Percentiles rank a stretch among this genome's conserved stretches.
Conservation (phyloP, 2,113 vertebrate genomes). For the Dissostichus mawsoni region DNA sequence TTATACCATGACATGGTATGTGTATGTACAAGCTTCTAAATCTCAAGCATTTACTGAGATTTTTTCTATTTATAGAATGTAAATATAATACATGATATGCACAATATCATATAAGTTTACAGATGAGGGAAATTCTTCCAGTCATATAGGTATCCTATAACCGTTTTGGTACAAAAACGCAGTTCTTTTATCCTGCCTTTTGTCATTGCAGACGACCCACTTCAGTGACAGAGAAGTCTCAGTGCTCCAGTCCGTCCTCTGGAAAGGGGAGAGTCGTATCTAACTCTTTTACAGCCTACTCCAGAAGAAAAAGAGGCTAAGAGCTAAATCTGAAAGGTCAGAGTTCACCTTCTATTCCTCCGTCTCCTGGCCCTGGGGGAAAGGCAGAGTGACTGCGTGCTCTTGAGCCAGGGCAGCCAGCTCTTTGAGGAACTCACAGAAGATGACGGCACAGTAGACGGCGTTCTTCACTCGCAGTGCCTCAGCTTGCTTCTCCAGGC, state of each 20-base stretch:
- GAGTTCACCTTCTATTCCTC: conserved; percentile 81
- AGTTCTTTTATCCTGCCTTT: not conserved
- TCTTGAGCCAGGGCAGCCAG: conserved; percentile 95
- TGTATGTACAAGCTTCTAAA: conserved; percentile 71
- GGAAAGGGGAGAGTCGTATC: conserved; percentile 18
- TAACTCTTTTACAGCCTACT: conserved; percentile 13
- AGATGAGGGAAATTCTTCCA: conserved; percentile 46
- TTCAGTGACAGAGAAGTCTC: conserved; percentile 35
- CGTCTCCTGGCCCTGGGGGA: conserved; percentile 84
- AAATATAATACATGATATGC: conserved; percentile 84
- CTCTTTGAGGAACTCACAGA: conserved; percentile 97
- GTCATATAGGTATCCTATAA: conserved; percentile 61
- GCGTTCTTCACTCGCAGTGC: conserved; percentile 94
- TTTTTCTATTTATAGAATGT: conserved; percentile 73
- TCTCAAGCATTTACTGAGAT: conserved; percentile 63
- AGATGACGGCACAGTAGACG: conserved; percentile 95
- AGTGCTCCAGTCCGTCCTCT: conserved; percentile 43
- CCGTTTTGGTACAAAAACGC: conserved; percentile 63
- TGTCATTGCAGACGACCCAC: not conserved
- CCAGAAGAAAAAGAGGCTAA: not conserved
- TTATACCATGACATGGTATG: conserved; percentile 50
- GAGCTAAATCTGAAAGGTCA: not conserved
- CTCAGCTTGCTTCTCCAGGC: conserved; percentile 89
- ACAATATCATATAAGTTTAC: conserved; percentile 72
- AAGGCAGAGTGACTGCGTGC: conserved; percentile 92